Conservation (phyloP, 1,140 invertebrate species). For the Drosophila triauraria region DNA sequence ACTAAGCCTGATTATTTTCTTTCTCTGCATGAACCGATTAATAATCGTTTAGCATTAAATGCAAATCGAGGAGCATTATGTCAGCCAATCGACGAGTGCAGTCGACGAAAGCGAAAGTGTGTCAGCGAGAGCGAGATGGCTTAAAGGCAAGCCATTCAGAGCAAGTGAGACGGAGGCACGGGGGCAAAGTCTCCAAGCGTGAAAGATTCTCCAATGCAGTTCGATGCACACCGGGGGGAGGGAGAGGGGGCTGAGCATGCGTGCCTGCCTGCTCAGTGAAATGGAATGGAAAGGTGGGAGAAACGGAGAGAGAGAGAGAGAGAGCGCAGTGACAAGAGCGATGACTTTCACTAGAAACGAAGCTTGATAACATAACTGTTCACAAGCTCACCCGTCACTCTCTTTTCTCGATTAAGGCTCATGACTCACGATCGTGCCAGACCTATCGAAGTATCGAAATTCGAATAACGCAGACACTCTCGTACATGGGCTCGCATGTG, state of each 20-base stretch:
- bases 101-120: constrained; percentile 77
- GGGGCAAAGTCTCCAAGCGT: constrained; percentile 41
- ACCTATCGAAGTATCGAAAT: constrained; percentile 1
- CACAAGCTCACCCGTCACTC: constrained; percentile 30
- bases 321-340: constrained; percentile 57
- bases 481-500: constrained; percentile 6
- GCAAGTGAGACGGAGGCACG: constrained; percentile 4
- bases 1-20: neutral
- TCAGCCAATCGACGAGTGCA: constrained; percentile 63
- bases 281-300: constrained; percentile 65
- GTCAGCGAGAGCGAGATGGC: constrained; percentile 47
- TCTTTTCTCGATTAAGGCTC: neutral
- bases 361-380: constrained; percentile 56
- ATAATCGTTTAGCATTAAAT: constrained; percentile 79
- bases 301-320: constrained; percentile 8
- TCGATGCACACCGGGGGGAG: constrained; percentile 31
- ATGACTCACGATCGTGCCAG: constrained; percentile 34
- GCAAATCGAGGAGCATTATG: constrained; percentile 70
- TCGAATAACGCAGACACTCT: neutral
- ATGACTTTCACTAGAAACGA: constrained; percentile 76
- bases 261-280: constrained; percentile 70
- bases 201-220: constrained; percentile 68
- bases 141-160: neutral
- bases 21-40: constrained; percentile 45
- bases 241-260: constrained; percentile 47